Conservation (phyloP, 1,140 invertebrate species). For the Brachystomella parvula region DNA sequence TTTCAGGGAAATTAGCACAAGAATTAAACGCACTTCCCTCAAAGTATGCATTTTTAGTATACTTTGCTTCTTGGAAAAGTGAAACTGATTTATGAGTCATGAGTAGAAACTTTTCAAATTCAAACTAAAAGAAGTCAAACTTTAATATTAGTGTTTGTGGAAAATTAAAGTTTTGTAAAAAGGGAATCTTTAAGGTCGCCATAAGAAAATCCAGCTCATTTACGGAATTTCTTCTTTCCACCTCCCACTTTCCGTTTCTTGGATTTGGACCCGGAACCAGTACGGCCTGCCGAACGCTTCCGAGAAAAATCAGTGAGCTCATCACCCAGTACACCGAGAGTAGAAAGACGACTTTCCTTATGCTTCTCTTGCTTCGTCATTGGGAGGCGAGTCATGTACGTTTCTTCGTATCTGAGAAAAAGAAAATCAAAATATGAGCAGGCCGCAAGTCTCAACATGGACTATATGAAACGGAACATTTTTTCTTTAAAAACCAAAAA, state of each 20-base stretch:
- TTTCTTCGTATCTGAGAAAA: slow-evolving; percentile 70
- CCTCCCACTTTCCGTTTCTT: slow-evolving; percentile 20
- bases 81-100: background rate
- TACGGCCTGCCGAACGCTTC: background rate
- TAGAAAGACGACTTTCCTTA: slow-evolving; percentile 58
- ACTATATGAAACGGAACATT: too few relatives aligned
- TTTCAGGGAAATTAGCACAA: too few relatives aligned
- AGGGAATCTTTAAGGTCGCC: background rate
- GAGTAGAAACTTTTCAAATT: background rate
- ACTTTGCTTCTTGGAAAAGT: background rate
- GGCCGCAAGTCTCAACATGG: background rate
- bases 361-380: slow-evolving; percentile 80
- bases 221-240: slow-evolving; percentile 20
- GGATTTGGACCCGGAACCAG: background rate
- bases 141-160: background rate
- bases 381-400: slow-evolving; percentile 77
- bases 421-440: background rate
- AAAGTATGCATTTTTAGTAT: background rate
- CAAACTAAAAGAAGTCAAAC: background rate
- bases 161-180: background rate
- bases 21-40: too few relatives aligned
- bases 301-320: slow-evolving; percentile 60
- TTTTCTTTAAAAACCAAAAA: too few relatives aligned
- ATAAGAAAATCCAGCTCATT: slow-evolving; percentile 5
- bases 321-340: slow-evolving; percentile 66